phyloP scores from a whole-genome alignment of 2,113 vertebrate species.

The Erythrocebus patas region DNA sequence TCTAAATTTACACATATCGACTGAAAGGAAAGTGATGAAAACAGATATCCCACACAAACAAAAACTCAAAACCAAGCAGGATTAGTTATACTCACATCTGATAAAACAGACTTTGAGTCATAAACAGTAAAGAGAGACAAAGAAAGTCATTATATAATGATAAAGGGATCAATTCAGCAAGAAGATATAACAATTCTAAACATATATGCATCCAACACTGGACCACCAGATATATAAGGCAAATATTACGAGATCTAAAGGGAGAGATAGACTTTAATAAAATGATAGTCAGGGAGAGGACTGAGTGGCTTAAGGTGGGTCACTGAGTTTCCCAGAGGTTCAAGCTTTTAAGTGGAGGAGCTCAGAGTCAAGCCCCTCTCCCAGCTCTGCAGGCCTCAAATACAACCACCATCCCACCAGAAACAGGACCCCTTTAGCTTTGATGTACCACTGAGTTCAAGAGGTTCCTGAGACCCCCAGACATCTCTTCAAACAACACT shows the following conservation, averaged over 20 bases:
- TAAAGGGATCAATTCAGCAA: neutral
- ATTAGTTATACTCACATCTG: neutral
- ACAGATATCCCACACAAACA: neutral
- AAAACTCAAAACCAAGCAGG: neutral
- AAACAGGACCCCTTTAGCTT: neutral
- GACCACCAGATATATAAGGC: neutral
- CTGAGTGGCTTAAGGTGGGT: fast-evolving
- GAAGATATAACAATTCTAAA: neutral
- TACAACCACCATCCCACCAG: neutral
- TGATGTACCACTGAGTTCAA: neutral
- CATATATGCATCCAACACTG: neutral
- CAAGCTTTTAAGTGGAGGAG: too few relatives aligned
- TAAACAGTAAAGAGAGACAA: neutral
- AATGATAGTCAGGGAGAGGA: neutral
- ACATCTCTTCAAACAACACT: neutral
- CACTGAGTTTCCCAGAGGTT: too few relatives aligned
- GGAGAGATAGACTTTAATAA: neutral
- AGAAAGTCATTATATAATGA: neutral
- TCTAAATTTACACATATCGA: neutral
- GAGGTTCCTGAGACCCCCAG: too few relatives aligned
- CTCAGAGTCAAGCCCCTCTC: neutral
- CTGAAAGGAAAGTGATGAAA: neutral
- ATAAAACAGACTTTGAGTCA: neutral
- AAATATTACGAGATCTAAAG: neutral
- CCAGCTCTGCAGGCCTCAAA: neutral